Evolutionary conservation across 2,797 vertebrate species (phyloP).

Genomic region (Sebastes variabilis): DNA sequence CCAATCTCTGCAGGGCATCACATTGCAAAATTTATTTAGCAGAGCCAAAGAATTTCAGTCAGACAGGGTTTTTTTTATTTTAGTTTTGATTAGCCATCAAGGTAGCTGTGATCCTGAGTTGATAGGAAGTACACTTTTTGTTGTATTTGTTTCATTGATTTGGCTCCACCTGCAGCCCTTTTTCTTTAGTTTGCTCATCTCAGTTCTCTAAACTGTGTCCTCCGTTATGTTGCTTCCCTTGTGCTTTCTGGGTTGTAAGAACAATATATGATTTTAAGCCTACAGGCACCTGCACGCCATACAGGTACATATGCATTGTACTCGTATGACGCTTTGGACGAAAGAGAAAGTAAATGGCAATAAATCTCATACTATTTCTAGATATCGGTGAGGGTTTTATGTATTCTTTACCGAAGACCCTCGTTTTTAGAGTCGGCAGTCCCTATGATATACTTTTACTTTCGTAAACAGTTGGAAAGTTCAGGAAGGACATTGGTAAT

Average conservation of each 20-base stretch:
- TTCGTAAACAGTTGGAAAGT: neutral
- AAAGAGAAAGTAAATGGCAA: neutral
- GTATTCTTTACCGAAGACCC: neutral
- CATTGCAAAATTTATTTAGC: neutral
- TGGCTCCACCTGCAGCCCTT: neutral
- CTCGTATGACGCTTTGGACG: neutral
- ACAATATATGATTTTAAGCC: neutral
- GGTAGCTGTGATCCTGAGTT: neutral
- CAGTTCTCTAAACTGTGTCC: neutral
- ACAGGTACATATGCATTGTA: neutral
- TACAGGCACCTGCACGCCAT: neutral
- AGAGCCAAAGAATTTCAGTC: neutral
- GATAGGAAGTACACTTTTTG: neutral
- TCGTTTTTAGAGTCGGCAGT: neutral
- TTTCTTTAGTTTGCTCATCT: neutral
- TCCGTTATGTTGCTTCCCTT: neutral
- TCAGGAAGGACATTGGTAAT: neutral
- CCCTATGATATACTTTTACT: neutral
- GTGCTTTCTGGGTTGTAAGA: neutral
- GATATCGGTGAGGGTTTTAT: neutral
- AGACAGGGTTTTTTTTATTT: neutral
- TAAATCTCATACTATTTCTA: neutral
- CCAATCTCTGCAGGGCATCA: neutral
- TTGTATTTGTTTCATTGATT: neutral
- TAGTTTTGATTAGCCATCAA: neutral